Evolutionary conservation across 1,140 invertebrate genomes (phyloP), one percentile per base, ranked within the genome.

Genomic region (Hypothenemus hampei): DNA sequence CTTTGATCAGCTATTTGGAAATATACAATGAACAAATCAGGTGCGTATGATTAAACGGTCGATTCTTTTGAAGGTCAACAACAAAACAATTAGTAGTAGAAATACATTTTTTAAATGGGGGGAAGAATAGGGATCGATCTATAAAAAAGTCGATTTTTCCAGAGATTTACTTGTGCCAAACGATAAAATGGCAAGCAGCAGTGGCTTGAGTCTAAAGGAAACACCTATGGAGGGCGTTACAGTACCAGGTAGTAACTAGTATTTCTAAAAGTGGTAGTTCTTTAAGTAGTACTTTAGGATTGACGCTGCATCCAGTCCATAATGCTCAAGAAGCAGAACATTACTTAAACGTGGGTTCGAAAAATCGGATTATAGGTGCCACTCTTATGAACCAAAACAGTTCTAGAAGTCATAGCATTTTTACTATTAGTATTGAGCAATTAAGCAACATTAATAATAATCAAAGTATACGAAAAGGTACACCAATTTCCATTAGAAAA

Each of bases 371-470:
- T 11, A 86, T 89, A 29, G 89, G 87, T 1, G 81, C 91, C 1
- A 97, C 93, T 2, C 86, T 95, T 62, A 97, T 97, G 93, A 97
- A 97, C 70, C 86, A 91, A 63, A 87, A 91, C 65, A 93, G 89
- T 21, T 91, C 88, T 0, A 77, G 93, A 33, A 83, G 81, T 29
- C 93, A 97, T 71, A 91, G 91, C n/a, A 94, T 97, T 48, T 91
- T 97, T 67, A 92, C 87, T 0, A 83, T 97, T 46, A 84, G 83
- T 36, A 73, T 96, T 10, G 93, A 97, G 71, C 87, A 87, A 74
- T 82, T 87, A 66, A 66, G 68, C 11, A 70, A 68, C n/a, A 31
- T 62, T 0, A 44, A 75, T 71, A n/a, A 82, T 82, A 77, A 81
- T 3, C 70, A 75, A 21, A 74, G 75, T 55, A 72, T 75, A 45